These are phyloP conservation scores for Ophonus ardosiacus DNA, from an alignment of 2,888 invertebrate genomes.

Conservation along the genomic window DNA sequence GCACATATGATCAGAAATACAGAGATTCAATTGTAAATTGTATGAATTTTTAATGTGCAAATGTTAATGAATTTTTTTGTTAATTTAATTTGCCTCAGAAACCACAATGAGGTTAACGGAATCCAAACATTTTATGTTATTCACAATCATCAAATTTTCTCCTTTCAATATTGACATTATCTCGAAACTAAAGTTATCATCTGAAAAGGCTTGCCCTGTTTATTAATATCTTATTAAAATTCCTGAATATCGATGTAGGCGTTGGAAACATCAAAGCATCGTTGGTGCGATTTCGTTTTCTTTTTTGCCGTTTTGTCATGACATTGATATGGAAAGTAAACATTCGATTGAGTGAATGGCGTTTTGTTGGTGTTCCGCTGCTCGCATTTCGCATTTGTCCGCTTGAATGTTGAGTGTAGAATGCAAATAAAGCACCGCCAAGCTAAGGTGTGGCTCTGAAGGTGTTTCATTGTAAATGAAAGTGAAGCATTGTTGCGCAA, in stretches of 20 bases:
- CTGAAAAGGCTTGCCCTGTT: background rate
- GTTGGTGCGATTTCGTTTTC: slow-evolving; percentile 11
- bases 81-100: too few species aligned
- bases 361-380: slow-evolving; percentile 13
- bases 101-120: too few species aligned
- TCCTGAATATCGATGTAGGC: slow-evolving; percentile 3
- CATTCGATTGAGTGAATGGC: slow-evolving; percentile 24
- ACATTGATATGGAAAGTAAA: slow-evolving; percentile 54
- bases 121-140: too few species aligned
- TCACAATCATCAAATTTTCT: too few species aligned
- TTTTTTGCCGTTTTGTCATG: slow-evolving; percentile 21
- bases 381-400: slow-evolving; percentile 21
- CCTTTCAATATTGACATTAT: background rate
- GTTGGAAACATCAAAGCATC: slow-evolving; percentile 16
- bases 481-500: slow-evolving; percentile 60
- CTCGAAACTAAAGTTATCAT: background rate
- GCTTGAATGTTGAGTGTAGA: slow-evolving; percentile 28
- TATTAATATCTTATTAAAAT: slow-evolving; percentile 10
- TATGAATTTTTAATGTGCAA: too few species aligned
- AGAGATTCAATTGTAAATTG: too few species aligned
- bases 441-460: slow-evolving; percentile 57
- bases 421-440: slow-evolving; percentile 27
- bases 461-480: slow-evolving; percentile 61
- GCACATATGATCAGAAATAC: too few species aligned
- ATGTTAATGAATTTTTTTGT: too few species aligned